Evolutionary conservation across 2,888 invertebrate species (phyloP).

Genomic region (Merodon equestris): DNA sequence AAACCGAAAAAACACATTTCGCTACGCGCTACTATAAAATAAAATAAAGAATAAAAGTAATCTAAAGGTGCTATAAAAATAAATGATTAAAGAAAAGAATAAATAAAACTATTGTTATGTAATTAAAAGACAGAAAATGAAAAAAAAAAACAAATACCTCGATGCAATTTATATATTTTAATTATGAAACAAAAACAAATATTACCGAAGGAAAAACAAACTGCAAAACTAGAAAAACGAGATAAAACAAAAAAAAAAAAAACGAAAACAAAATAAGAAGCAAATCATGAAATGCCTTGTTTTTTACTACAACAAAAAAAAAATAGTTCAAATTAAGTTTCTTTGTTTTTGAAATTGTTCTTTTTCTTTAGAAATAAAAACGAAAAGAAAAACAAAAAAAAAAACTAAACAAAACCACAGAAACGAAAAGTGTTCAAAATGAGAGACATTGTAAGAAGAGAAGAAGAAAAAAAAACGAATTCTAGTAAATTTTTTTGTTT

Average conservation of each 20-base stretch:
- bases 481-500: conserved; percentile 53
- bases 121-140: conserved; percentile 55
- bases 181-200: conserved; percentile 35
- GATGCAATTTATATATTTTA: conserved; percentile 61
- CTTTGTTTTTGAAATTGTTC: conserved; percentile 27
- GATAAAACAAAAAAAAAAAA: conserved; percentile 1
- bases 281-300: conserved; percentile 67
- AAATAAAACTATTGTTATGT: conserved; percentile 48
- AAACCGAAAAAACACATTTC: conserved; percentile 25
- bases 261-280: conserved; percentile 48
- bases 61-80: conserved; percentile 77
- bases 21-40: conserved; percentile 53
- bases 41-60: conserved; percentile 69
- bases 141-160: conserved; percentile 57
- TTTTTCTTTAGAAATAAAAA: too few species aligned
- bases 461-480: conserved; percentile 36
- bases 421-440: conserved; percentile 56
- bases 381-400: conserved; percentile 23
- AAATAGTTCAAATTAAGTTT: conserved; percentile 58
- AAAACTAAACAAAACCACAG: conserved; percentile 49
- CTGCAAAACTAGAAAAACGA: too few species aligned
- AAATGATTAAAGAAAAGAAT: conserved; percentile 69
- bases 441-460: conserved; percentile 12
- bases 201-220: too few species aligned
- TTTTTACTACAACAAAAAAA: conserved; percentile 59